phyloP scores from a whole-genome alignment of 2,888 invertebrate species.

The Merodon equestris region DNA sequence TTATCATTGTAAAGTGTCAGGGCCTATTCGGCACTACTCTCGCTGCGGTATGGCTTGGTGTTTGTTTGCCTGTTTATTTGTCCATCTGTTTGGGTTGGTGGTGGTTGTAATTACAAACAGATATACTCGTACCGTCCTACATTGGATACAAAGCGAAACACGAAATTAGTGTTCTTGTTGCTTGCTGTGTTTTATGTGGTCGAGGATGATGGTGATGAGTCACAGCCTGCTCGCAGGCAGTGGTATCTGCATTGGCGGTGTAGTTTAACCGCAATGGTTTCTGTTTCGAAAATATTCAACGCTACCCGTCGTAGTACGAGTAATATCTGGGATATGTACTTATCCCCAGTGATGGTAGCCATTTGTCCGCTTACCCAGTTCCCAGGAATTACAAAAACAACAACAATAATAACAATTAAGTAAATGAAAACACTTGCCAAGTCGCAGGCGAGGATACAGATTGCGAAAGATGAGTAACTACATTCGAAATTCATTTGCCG shows the following conservation, averaged over 20 bases:
- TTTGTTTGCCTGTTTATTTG: too few relatives aligned
- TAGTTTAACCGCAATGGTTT: conserved; percentile 32
- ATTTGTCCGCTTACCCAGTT: conserved; percentile 1
- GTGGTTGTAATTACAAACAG: conserved; percentile 30
- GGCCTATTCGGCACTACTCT: conserved; percentile 6
- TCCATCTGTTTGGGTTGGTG: conserved; percentile 15
- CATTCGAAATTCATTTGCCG: conserved; percentile 39
- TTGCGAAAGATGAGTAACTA: conserved; percentile 25
- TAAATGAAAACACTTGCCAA: background rate
- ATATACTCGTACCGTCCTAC: background rate
- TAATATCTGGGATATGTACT: too few relatives aligned
- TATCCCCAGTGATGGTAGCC: too few relatives aligned
- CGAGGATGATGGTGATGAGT: conserved; percentile 14
- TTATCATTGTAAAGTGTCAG: conserved; percentile 34
- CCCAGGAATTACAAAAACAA: conserved; percentile 5
- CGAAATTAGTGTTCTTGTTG: conserved; percentile 33
- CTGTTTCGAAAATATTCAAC: conserved; percentile 24
- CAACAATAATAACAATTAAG: conserved; percentile 16
- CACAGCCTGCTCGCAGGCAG: background rate
- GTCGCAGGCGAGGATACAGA: background rate
- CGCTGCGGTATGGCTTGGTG: conserved; percentile 14
- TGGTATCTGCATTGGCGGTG: conserved; percentile 33
- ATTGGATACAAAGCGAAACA: background rate
- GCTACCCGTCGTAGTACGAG: background rate
- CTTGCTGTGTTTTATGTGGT: background rate